Conservation (phyloP, 2,888 invertebrate genomes). For the Hypena proboscidalis region DNA sequence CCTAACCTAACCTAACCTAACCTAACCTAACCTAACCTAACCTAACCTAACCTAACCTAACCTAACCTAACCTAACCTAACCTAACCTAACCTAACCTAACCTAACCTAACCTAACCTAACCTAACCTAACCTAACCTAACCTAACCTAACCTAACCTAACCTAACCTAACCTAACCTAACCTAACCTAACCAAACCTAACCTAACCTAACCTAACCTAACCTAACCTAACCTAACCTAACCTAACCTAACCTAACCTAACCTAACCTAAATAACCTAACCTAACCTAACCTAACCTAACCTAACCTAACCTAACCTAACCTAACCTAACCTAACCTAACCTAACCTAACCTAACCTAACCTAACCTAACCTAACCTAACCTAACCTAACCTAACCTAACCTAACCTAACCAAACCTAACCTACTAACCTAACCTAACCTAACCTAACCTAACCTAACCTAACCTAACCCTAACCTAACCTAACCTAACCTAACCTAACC, state of each 20-base stretch:
- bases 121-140: slow-evolving; percentile 4
- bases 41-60: slow-evolving; percentile 1
- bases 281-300: background rate
- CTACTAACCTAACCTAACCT: slow-evolving; percentile 24
- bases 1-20: background rate
- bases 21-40: background rate
- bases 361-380: slow-evolving; percentile 1
- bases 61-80: background rate
- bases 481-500: slow-evolving; percentile 22
- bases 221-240: background rate
- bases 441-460: slow-evolving; percentile 24
- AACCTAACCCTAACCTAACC: slow-evolving; percentile 24
- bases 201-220: background rate
- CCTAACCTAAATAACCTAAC: slow-evolving; percentile 5
- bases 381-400: slow-evolving; percentile 8
- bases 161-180: background rate
- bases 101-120: slow-evolving; percentile 1
- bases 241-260: background rate
- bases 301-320: background rate
- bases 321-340: background rate
- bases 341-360: background rate
- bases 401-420: slow-evolving; percentile 22
- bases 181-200: background rate
- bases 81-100: background rate
- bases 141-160: slow-evolving; percentile 2